Conservation (phyloP, 53 echinoderm and acorn worm genomes). For the Paracentrotus lividus region DNA sequence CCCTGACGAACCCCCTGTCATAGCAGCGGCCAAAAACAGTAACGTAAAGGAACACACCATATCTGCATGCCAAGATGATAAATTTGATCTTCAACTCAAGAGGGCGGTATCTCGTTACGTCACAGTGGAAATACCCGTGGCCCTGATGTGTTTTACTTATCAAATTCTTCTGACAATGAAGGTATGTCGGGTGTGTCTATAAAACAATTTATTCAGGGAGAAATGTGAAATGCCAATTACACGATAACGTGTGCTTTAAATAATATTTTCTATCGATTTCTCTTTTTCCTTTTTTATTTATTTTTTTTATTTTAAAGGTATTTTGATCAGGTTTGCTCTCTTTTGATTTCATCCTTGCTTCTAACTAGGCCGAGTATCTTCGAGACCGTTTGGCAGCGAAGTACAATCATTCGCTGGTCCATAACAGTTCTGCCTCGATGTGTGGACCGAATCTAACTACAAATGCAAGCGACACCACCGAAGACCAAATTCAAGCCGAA, state of each 20-base stretch:
- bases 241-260: no score
- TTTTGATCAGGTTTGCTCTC: no score
- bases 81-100: not conserved
- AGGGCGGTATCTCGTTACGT: slow-evolving; percentile 51
- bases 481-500: slow-evolving; percentile 57
- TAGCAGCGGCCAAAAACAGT: not conserved
- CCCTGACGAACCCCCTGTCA: not conserved
- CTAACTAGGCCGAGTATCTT: slow-evolving; percentile 26
- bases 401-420: slow-evolving; percentile 29
- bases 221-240: no score
- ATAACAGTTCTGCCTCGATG: slow-evolving; percentile 23
- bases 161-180: not conserved
- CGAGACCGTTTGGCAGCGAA: slow-evolving; percentile 43
- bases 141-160: not conserved
- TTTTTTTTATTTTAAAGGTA: no score
- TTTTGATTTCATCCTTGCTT: not conserved
- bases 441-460: slow-evolving; percentile 49
- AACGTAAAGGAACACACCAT: no score
- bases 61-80: slow-evolving; percentile 23
- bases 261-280: no score
- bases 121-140: slow-evolving; percentile 37
- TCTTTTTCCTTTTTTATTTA: no score
- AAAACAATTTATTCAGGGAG: no score
- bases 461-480: slow-evolving; percentile 33
- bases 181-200: no score